Conservation (phyloP, 1,140 invertebrate species). For the Limonius californicus region DNA sequence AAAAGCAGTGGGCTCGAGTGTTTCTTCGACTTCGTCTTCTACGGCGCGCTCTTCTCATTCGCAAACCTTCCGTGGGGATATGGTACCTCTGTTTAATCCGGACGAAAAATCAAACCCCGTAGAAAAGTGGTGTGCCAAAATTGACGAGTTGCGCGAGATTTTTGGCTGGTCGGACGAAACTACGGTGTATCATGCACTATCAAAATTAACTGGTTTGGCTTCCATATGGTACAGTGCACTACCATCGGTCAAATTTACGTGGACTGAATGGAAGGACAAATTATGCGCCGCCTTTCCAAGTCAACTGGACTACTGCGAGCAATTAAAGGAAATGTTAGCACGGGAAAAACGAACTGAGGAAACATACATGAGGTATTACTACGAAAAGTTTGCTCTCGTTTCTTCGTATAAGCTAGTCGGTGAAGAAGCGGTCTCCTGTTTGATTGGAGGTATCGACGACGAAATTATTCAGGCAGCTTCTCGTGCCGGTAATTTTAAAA, state of each 20-base stretch:
- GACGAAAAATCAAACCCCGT: neutral
- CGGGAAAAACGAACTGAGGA: neutral
- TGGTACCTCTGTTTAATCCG: constrained; percentile 13
- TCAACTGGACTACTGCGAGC: neutral
- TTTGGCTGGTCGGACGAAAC: constrained; percentile 30
- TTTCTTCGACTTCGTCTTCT: no score
- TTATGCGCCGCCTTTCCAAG: neutral
- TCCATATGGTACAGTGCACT: constrained; percentile 41
- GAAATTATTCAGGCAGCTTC: neutral
- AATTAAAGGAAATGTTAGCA: constrained; percentile 20
- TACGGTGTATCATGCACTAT: constrained; percentile 31
- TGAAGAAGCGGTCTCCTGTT: no score
- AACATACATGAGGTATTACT: neutral
- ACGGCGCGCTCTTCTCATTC: no score
- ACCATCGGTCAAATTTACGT: constrained; percentile 31
- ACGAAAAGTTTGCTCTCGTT: neutral
- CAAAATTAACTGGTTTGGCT: constrained; percentile 39
- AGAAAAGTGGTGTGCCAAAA: constrained; percentile 29
- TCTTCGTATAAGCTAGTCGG: no score
- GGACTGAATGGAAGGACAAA: constrained; percentile 34
- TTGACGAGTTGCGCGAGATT: constrained; percentile 34
- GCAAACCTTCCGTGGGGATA: no score
- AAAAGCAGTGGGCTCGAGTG: neutral
- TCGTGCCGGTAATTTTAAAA: neutral
- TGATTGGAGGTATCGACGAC: neutral